Conservation (phyloP, 1,140 invertebrate genomes). For the Brachionus sp. region DNA sequence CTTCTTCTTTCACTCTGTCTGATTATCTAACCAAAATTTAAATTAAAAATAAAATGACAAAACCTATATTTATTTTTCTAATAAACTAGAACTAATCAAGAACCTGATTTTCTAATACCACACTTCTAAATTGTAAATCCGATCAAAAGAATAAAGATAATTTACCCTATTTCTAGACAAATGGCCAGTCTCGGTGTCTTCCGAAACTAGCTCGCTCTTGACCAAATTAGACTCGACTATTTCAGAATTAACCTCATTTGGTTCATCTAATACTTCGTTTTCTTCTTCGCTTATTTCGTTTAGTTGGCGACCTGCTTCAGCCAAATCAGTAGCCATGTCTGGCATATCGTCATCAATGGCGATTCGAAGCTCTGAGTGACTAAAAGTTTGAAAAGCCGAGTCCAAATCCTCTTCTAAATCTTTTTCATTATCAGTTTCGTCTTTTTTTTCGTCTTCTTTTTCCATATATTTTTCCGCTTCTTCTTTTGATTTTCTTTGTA, state of each 20-base stretch:
- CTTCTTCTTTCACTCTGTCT: conserved; percentile 45
- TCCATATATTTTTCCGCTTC: background rate
- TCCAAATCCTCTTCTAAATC: conserved; percentile 32
- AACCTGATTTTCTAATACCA: conserved; percentile 28
- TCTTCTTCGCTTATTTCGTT: background rate
- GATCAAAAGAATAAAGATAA: conserved; percentile 1
- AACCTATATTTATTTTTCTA: background rate
- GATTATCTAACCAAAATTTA: conserved; percentile 25
- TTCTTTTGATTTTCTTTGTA: background rate
- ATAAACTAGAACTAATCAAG: conserved; percentile 9
- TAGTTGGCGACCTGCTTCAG: background rate
- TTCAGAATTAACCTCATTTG: background rate
- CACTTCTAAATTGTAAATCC: conserved; percentile 11
- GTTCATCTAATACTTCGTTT: background rate
- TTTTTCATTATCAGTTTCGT: conserved; percentile 12
- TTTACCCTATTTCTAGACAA: conserved; percentile 17
- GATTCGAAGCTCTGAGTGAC: background rate
- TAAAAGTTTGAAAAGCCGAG: conserved; percentile 1
- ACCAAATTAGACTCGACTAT: background rate
- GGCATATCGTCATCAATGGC: background rate
- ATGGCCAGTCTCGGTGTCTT: background rate
- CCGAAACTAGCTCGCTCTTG: conserved; percentile 3
- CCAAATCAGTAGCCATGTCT: conserved; percentile 1
- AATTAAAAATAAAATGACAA: background rate
- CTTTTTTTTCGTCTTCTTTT: background rate